Evolutionary conservation across 2,888 invertebrate species (phyloP), one percentile per base, ranked within the genome.

Genomic region (Megalurothrips usitatus): DNA sequence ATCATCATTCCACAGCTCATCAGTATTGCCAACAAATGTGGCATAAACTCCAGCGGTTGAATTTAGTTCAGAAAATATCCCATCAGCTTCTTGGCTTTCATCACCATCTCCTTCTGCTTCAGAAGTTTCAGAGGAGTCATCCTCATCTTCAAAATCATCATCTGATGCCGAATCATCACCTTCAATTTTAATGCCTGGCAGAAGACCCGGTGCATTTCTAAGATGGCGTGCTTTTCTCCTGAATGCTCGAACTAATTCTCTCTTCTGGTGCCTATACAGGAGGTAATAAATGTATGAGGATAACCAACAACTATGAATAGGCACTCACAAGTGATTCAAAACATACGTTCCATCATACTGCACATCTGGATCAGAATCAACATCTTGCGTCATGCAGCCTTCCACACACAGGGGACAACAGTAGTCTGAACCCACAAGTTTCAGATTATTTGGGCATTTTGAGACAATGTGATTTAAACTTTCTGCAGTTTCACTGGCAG

Each of bases 221-320:
- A 75, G 12, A 26, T 75, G 68, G 10, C 68, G 68, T n/a, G 68
- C 68, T 75, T 75, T 75, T 26, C 68, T 75, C 12, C 68, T 23
- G 68, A 75, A 75, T 75, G 68, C 68, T 26, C 68, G 23, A n/a
- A 75, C 68, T 12, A 75, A 75, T 26, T 75, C 68, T 75, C 68
- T 75, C 26, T 75, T 75, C 68, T 75, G 68, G 10, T 75, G 23
- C 68, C 68, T 75, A 23, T 0, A 68, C 34, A 43, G 34, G 34
- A 43, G 34, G 34, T 58, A 58, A 14, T 58, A 58, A 52, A 1
- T 52, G 52, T n/a, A n/a, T n/a, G n/a, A n/a, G 34, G 34, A 43
- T 6, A 43, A 43, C 34, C 2, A 43, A 2, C 34, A 43, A 43
- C 6, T 6, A 43, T 6, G 2, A 43, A 43, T 43, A 6, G 34